Percentiles rank a stretch among this genome's conserved stretches.
Conservation (phyloP, 2,113 vertebrate genomes). For the Bucco capensis region DNA sequence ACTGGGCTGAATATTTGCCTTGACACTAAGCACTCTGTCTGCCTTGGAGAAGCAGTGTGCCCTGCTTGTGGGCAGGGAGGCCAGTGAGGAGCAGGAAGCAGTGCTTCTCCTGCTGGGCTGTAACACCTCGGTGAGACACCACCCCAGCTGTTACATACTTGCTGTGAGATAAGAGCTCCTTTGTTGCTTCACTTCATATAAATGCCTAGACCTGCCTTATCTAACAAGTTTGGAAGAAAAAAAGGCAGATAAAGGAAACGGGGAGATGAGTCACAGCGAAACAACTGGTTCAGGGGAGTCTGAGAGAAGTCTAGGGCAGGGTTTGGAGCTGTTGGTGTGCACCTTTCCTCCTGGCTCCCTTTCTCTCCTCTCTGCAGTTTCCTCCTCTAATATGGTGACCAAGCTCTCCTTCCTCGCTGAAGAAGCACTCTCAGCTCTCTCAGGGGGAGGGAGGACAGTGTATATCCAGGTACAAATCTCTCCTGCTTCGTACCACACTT, state of each 20-base stretch:
- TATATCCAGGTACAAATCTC: background rate
- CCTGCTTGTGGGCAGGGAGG: background rate
- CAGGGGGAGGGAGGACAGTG: background rate
- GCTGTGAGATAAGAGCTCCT: background rate
- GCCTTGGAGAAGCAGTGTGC: background rate
- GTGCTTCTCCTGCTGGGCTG: background rate
- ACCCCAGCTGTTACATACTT: background rate
- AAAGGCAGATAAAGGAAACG: background rate
- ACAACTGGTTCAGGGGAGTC: background rate
- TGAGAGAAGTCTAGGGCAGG: background rate
- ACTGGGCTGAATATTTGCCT: background rate
- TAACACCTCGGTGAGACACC: fast-evolving
- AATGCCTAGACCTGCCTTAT: background rate
- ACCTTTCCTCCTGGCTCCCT: background rate
- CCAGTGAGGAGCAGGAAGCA: background rate
- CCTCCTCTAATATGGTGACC: background rate
- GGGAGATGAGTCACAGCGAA: background rate
- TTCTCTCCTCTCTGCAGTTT: background rate
- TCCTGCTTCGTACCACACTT: fast-evolving
- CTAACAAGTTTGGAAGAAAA: background rate
- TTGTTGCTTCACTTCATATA: background rate
- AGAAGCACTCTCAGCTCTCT: background rate
- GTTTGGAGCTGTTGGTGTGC: background rate
- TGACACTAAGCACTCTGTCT: fast-evolving
- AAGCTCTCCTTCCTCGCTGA: background rate